Conservation (phyloP, 1,140 invertebrate genomes). For the Zaprionus inermis region DNA sequence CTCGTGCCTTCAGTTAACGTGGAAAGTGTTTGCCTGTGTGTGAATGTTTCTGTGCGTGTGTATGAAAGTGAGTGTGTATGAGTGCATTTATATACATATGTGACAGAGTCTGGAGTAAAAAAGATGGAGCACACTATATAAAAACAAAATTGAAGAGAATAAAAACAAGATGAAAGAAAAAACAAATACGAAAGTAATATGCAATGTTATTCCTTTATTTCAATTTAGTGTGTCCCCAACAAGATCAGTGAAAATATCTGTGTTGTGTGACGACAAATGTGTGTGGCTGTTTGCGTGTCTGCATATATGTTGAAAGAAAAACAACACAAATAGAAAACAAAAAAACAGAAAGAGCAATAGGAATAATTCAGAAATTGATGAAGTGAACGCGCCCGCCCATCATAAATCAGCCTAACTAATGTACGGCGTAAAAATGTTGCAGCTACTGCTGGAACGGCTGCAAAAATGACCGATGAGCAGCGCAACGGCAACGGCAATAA, state of each 20-base stretch:
- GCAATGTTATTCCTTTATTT: conserved; percentile 16
- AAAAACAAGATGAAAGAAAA: conserved; percentile 17
- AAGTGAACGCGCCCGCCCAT: conserved; percentile 38
- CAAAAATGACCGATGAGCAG: conserved; percentile 86
- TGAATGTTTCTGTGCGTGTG: conserved; percentile 16
- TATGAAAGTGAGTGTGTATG: conserved; percentile 14
- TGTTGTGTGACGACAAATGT: conserved; percentile 38
- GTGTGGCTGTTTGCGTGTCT: conserved; percentile 21
- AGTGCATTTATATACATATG: conserved; percentile 22
- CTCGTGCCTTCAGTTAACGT: conserved; percentile 50
- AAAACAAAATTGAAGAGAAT: conserved; percentile 45
- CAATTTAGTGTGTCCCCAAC: conserved; percentile 33
- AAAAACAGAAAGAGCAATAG: conserved; percentile 31
- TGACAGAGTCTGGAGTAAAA: conserved; percentile 48
- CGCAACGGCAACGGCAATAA: conserved; percentile 65
- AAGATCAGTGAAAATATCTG: conserved; percentile 44
- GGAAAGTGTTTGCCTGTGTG: conserved; percentile 48
- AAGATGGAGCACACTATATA: conserved; percentile 56
- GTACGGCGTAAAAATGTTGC: conserved; percentile 53
- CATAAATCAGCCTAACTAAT: conserved; percentile 44
- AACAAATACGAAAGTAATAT: conserved; percentile 16
- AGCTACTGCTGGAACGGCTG: conserved; percentile 65
- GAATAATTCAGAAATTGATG: conserved; percentile 36
- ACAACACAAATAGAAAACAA: conserved; percentile 42
- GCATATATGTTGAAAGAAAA: conserved; percentile 39